Evolutionary conservation across 2,113 vertebrate genomes (phyloP), one percentile per base, ranked within the genome.

Genomic region (Corvus cornix): DNA sequence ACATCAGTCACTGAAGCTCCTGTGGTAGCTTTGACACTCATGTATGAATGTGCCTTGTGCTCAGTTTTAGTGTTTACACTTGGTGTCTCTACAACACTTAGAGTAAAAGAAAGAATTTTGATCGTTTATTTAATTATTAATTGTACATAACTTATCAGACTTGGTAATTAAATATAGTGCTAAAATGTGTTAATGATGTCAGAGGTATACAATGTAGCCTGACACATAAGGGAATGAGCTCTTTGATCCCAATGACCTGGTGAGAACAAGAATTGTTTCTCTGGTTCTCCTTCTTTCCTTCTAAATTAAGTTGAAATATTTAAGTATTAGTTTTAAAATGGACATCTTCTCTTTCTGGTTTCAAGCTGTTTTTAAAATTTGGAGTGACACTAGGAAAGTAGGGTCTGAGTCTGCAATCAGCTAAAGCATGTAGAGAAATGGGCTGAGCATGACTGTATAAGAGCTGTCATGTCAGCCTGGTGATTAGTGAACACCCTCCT

Each of bases 1-100:
- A 10, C 51, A 58, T 80, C 5, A 12, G 46, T 30, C 28, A 17
- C 14, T 4, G 1, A 39, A 74, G 39, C 30, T 86, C 28, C 37
- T 23, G 3, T 2, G 0, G 27, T 16, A 30, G 23, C 35, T 86
- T 78, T 2, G 3, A 33, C 30, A 3, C 9, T 21, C 7, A 1
- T 9, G 6, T 70, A 39, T 23, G 37, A 52, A 35, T 21, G 8
- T 48, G 48, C 37, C 24, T 63, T 27, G 13, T 80, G 70, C 31
- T 82, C 26, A 43, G 4, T 70, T 92, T 51, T 72, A 30, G 43
- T 60, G 18, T 46, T 85, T 80, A 24, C 2, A 10, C 41, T 48
- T 49, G 11, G 16, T 17, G 11, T 72, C 7, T 78, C 19, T 63
- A 8, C 10, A 33, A 5, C n/a, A n/a, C 41, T 60, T 64, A 2